phyloP scores from a whole-genome alignment of 2,797 vertebrate species.

The Choloepus didactylus region DNA sequence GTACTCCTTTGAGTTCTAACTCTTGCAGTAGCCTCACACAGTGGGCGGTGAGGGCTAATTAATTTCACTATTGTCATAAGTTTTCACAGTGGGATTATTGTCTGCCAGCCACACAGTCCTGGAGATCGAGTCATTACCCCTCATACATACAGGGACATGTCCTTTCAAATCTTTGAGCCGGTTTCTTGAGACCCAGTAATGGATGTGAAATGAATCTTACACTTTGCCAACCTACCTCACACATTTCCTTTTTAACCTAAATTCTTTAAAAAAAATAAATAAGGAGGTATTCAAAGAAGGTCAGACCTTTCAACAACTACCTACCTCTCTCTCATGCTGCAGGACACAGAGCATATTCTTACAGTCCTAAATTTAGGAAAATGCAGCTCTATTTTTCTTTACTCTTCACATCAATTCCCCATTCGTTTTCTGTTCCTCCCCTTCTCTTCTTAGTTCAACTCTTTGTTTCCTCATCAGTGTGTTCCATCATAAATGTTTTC shows the following conservation, averaged over 20 bases:
- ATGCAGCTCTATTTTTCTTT: neutral
- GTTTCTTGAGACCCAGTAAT: slow-evolving; percentile 73
- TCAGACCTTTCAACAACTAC: neutral
- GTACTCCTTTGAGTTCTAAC: neutral
- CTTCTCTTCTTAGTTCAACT: neutral
- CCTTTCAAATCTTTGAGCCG: slow-evolving; percentile 73
- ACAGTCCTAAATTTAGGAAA: slow-evolving; percentile 9
- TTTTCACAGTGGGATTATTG: slow-evolving; percentile 73
- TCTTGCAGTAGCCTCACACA: slow-evolving; percentile 21
- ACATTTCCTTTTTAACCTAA: slow-evolving; percentile 58
- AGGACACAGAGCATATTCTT: neutral
- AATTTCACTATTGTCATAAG: slow-evolving; percentile 66
- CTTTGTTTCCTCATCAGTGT: slow-evolving; percentile 14
- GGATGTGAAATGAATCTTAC: slow-evolving; percentile 79
- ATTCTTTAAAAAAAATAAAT: slow-evolving; percentile 58
- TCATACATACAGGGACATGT: slow-evolving; percentile 68
- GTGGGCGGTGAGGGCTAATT: slow-evolving; percentile 59
- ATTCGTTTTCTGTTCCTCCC: neutral
- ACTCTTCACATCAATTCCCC: neutral
- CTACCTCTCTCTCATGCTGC: neutral
- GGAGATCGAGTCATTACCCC: slow-evolving; percentile 65
- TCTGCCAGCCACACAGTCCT: slow-evolving; percentile 46
- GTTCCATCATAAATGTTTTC: slow-evolving; percentile 18
- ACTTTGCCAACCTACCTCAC: neutral
- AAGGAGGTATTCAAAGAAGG: neutral